Evolutionary conservation across 2,113 vertebrate genomes (phyloP).

Genomic region (Odontophorus gujanensis): DNA sequence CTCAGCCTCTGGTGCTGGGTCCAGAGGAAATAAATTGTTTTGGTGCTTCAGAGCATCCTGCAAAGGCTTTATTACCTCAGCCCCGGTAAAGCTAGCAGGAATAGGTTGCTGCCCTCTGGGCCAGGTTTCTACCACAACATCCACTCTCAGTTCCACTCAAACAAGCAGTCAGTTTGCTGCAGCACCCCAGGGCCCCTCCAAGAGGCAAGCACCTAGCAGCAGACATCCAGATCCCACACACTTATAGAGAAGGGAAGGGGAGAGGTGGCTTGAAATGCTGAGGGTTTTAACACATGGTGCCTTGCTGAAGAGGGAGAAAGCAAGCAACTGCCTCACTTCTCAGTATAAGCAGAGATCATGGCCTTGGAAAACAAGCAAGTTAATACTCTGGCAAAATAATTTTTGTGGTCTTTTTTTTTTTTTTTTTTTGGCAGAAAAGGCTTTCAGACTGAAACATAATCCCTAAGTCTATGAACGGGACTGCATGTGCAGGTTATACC

Average conservation of each 20-base stretch:
- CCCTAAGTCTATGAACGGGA: background rate
- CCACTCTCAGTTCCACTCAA: background rate
- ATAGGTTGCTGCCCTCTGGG: background rate
- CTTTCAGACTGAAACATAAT: background rate
- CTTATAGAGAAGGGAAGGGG: background rate
- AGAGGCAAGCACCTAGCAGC: background rate
- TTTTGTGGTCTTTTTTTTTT: background rate
- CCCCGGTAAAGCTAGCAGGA: background rate
- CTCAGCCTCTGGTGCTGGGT: background rate
- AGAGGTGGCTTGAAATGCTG: background rate
- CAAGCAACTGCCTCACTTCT: background rate
- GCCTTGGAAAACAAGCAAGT: background rate
- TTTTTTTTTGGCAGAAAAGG: background rate
- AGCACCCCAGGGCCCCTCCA: background rate
- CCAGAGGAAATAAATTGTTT: background rate
- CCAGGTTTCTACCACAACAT: background rate
- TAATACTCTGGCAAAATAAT: background rate
- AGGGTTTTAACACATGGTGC: background rate
- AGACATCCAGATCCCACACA: fast-evolving
- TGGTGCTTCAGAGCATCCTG: background rate
- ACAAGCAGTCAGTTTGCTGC: background rate
- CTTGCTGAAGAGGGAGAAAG: background rate
- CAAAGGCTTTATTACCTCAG: background rate
- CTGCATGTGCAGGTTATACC: background rate
- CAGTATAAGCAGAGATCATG: background rate